Conservation (phyloP, 2,113 vertebrate species). For the Varanus komodoensis region DNA sequence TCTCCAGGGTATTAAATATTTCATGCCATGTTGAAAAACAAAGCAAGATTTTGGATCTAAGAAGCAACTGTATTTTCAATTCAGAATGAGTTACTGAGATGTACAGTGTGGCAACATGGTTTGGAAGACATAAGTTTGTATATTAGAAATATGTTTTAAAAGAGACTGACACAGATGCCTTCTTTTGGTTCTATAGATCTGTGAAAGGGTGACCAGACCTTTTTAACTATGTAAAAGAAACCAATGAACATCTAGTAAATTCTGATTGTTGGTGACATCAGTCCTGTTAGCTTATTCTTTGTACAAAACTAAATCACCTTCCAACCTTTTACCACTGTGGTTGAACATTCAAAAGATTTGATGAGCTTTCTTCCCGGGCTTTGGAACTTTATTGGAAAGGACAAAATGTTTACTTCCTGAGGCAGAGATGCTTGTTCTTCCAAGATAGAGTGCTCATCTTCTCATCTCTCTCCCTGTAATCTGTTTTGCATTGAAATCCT, state of each 20-base stretch:
- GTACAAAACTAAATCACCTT: neutral
- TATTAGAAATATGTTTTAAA: slow-evolving; percentile 49
- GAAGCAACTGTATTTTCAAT: slow-evolving; percentile 48
- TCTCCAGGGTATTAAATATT: slow-evolving; percentile 67
- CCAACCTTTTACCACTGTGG: too few species aligned
- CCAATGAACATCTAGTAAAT: neutral
- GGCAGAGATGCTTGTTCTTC: too few species aligned
- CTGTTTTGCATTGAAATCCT: too few species aligned
- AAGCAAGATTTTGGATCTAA: slow-evolving; percentile 41
- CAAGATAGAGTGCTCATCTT: too few species aligned
- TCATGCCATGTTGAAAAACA: slow-evolving; percentile 48
- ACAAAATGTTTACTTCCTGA: too few species aligned
- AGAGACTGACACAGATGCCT: neutral
- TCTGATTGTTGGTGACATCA: too few species aligned
- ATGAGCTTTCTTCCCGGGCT: too few species aligned
- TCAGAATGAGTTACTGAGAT: slow-evolving; percentile 38
- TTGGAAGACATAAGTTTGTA: slow-evolving; percentile 47
- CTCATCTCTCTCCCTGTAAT: neutral
- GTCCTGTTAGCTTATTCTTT: neutral
- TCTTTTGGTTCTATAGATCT: neutral
- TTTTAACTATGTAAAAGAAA: neutral
- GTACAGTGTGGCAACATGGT: slow-evolving; percentile 36
- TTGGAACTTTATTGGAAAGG: too few species aligned
- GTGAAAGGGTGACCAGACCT: neutral
- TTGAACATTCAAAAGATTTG: too few species aligned